Conservation (phyloP, 2,113 vertebrate genomes). For the Ictalurus punctatus region DNA sequence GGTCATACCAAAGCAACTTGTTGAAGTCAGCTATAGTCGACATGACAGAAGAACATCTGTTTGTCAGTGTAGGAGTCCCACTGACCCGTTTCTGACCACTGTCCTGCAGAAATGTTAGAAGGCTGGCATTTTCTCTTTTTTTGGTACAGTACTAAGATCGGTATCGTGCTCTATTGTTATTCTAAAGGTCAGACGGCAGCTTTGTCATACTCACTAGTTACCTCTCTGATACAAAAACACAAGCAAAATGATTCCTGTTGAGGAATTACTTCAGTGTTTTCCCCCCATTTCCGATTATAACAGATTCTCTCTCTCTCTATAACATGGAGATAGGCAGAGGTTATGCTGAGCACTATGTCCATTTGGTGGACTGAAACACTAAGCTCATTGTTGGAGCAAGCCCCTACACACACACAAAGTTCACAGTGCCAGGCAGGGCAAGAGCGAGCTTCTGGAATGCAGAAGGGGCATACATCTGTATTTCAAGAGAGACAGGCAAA, state of each 20-base stretch:
- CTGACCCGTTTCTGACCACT: too few relatives aligned
- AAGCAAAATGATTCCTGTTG: neutral
- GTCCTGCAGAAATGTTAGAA: neutral
- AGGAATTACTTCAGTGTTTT: neutral
- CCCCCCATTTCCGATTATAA: neutral
- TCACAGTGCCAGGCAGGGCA: conserved; percentile 65
- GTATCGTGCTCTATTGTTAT: neutral
- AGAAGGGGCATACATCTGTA: conserved; percentile 48
- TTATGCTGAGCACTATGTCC: conserved; percentile 52
- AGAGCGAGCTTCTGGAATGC: conserved; percentile 65
- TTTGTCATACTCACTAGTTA: too few relatives aligned
- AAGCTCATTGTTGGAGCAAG: conserved; percentile 62
- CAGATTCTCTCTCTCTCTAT: neutral
- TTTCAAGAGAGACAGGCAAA: neutral
- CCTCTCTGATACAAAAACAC: neutral
- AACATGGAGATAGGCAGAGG: conserved; percentile 40
- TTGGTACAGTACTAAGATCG: neutral
- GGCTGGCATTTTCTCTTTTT: neutral
- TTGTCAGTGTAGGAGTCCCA: neutral
- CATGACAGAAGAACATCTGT: neutral
- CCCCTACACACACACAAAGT: conserved; percentile 41
- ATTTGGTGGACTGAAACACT: conserved; percentile 58
- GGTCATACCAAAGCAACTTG: neutral
- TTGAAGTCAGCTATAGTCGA: neutral
- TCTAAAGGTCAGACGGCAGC: neutral